Conservation (phyloP, 2,888 invertebrate species). For the Dryadula phaetusa region DNA sequence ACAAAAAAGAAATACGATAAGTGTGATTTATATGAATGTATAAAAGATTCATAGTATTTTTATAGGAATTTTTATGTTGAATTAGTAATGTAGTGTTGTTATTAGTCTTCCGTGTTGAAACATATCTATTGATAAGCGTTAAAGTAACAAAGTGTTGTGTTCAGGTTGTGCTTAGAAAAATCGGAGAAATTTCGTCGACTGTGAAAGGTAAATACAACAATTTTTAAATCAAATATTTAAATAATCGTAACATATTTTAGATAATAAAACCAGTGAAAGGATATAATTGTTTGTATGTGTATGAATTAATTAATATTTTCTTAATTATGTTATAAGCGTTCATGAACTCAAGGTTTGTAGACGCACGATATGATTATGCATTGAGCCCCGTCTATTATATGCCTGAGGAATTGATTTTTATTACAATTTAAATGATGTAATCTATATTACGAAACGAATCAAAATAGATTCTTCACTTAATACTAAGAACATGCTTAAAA, state of each 20-base stretch:
- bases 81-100: slow-evolving; percentile 35
- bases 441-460: not conserved
- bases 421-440: not conserved
- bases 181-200: slow-evolving; percentile 65
- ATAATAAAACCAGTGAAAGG: not conserved
- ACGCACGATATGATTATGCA: slow-evolving; percentile 12
- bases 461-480: not conserved
- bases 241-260: slow-evolving; percentile 16
- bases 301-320: not conserved
- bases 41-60: slow-evolving; percentile 22
- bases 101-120: slow-evolving; percentile 54
- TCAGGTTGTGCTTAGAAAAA: slow-evolving; percentile 70
- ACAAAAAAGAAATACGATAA: not conserved
- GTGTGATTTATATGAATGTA: slow-evolving; percentile 16
- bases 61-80: slow-evolving; percentile 32
- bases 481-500: not conserved
- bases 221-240: slow-evolving; percentile 7
- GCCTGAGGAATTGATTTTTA: slow-evolving; percentile 2
- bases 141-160: slow-evolving; percentile 54
- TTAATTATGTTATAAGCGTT: not conserved
- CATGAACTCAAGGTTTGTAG: slow-evolving; percentile 14
- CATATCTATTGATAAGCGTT: slow-evolving; percentile 51
- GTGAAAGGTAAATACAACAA: slow-evolving; percentile 65
- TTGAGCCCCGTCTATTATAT: not conserved
- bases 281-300: not conserved